phyloP scores from a whole-genome alignment of 2,113 vertebrate species.

The Hyperopisus bebe region DNA sequence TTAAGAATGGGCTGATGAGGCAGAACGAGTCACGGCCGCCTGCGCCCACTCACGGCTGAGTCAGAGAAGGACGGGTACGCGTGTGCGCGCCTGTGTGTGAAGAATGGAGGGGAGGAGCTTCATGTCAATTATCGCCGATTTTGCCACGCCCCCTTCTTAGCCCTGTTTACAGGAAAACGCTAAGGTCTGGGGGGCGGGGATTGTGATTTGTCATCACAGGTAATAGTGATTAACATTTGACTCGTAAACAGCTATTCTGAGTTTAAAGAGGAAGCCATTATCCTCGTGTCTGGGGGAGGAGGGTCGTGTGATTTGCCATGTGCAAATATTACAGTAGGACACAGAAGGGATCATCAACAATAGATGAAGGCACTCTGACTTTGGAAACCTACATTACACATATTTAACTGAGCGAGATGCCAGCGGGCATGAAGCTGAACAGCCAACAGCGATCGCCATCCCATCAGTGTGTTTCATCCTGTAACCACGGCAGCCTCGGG shows the following conservation, averaged over 20 bases:
- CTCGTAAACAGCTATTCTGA: neutral
- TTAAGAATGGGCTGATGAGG: constrained; percentile 9
- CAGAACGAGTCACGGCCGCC: neutral
- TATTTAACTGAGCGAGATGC: neutral
- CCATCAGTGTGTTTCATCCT: neutral
- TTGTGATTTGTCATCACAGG: neutral
- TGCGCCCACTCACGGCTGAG: neutral
- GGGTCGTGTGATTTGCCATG: neutral
- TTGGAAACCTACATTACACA: neutral
- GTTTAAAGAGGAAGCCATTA: neutral
- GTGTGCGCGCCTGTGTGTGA: neutral
- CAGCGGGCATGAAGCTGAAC: neutral
- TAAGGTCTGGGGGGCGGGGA: neutral
- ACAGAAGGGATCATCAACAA: neutral
- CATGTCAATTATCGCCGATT: neutral
- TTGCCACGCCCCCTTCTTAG: neutral
- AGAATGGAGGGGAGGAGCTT: neutral
- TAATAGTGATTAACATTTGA: neutral
- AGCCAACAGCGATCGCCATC: neutral
- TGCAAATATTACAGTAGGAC: neutral
- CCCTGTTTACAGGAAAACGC: neutral
- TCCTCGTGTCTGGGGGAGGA: neutral
- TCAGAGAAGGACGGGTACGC: neutral
- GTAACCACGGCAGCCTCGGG: neutral
- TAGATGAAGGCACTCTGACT: neutral